Conservation (phyloP, 2,113 vertebrate genomes). For the western clawed frog (Xenopus tropicalis) region DNA sequence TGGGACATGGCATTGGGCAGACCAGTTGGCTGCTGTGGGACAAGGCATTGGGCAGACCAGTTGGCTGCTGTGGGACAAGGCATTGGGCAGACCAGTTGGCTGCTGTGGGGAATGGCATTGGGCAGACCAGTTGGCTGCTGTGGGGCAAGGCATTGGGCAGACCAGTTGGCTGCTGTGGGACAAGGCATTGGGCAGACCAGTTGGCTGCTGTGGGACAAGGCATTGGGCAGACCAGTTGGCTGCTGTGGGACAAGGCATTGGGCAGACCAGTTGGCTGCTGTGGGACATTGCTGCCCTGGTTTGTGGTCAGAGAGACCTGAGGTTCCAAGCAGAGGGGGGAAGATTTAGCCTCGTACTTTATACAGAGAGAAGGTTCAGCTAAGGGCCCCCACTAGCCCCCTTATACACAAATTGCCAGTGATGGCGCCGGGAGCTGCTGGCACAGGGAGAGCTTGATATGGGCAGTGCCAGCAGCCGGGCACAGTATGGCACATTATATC, state of each 20-base stretch:
- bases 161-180: background rate
- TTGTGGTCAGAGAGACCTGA: background rate
- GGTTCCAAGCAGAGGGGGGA: background rate
- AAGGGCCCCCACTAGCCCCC: background rate
- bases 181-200: too few species aligned
- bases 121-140: background rate
- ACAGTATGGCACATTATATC: too few species aligned
- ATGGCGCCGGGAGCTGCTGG: too few species aligned
- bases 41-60: too few species aligned
- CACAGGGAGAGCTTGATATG: too few species aligned
- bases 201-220: background rate
- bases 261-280: background rate
- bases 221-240: background rate
- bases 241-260: background rate
- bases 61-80: background rate
- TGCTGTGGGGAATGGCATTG: too few species aligned
- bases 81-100: background rate
- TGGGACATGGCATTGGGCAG: too few species aligned
- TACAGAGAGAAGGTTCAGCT: background rate
- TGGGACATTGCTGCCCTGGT: background rate
- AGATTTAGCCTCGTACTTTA: background rate
- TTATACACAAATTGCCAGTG: too few species aligned
- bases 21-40: background rate
- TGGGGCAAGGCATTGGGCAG: too few species aligned
- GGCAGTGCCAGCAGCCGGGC: too few species aligned